Evolutionary conservation across 2,888 invertebrate genomes (phyloP), one percentile per base, ranked within the genome.

Genomic region (Calliopum simillimum): DNA sequence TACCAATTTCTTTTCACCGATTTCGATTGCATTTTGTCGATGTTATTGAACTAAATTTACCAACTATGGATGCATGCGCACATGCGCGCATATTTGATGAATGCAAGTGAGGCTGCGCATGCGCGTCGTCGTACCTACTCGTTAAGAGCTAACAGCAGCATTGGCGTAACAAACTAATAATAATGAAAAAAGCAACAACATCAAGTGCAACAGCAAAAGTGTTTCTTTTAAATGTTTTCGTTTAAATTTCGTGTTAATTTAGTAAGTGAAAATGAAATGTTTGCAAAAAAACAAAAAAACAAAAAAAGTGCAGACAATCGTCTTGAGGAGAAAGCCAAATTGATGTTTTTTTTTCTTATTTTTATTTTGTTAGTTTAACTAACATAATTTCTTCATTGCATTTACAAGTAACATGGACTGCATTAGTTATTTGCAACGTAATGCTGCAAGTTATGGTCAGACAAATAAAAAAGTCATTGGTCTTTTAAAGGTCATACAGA

Each of bases 241-340:
- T 67, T 67, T 47, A 49, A 59, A 43, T 58, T 59, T 59, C 59
- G 67, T 59, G 67, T 58, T 67, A 59, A 59, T 59, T 56, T 44
- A 66, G 33, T 41, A 49, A 67, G 67, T 67, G 67, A 67, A 67
- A 67, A 67, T 67, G 59, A 67, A 67, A 67, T 59, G 58, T 33
- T 33, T 33, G 33, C 33, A 33, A 33, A 23, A 64, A 64, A 64
- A 47, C 1, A 47, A 1, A 14, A 43, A 41, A n/a, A 16, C 11
- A 56, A 23, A 56, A 56, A 11, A 41, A 8, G 5, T 1, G 33
- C 33, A 33, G 33, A 44, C 58, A 25, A 25, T 55, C 55, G 64
- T 25, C 21, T n/a, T 21, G 19, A 46, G 67, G 67, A 49, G 67
- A 67, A 67, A 67, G 67, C 59, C 58, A 67, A 67, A 67, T 59